Base-by-base conservation (phyloP, 1,140 invertebrate genomes). In the Drosophila malerkotliana region DNA sequence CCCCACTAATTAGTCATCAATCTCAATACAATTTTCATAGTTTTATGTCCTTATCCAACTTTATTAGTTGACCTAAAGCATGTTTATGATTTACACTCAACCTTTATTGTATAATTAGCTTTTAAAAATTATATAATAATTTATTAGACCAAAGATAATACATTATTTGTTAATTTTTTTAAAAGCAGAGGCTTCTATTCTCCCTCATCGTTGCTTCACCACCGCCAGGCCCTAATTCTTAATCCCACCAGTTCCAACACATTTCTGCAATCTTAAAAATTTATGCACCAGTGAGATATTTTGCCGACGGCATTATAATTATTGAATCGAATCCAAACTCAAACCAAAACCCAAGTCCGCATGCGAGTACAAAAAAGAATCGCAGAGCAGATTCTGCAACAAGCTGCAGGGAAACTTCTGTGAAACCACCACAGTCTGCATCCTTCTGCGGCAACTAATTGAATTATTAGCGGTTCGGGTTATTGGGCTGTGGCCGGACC, bases 381-480 rank as follows among this genome's bases (percentile, higher is more conserved):
- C 49, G 26, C 49, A 14, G 32, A 34, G 24, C 51, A 21, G 62
- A 64, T 37, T 56, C 52, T 44, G n/a, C 12, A 48, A 52, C 67
- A 57, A 18, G 63, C 63, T 49, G 67, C 52, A 47, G 24, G 37
- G 32, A 71, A 69, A 71, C 67, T 69, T 71, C 64, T 71, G 52
- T 57, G 60, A 63, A 71, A 71, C 67, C 63, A 71, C 63, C 71
- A 75, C 62, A 63, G 80, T 59, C 81, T 80, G 81, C 72, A 75
- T 78, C 72, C 78, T 80, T 80, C 66, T 75, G 75, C 71, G 61
- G 37, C 84, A 87, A 87, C 83, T 87, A 87, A 87, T 87, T 87
- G 83, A 87, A 87, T 87, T 87, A 87, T 87, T 87, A 87, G 83
- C 71, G 47, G 47, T 24, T 37, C 61, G 64, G 60, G 69, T 44